Percentiles rank a stretch among this genome's conserved stretches.
phyloP scores from a whole-genome alignment of 2,797 vertebrate species.

The Eutrigla gurnardus region DNA sequence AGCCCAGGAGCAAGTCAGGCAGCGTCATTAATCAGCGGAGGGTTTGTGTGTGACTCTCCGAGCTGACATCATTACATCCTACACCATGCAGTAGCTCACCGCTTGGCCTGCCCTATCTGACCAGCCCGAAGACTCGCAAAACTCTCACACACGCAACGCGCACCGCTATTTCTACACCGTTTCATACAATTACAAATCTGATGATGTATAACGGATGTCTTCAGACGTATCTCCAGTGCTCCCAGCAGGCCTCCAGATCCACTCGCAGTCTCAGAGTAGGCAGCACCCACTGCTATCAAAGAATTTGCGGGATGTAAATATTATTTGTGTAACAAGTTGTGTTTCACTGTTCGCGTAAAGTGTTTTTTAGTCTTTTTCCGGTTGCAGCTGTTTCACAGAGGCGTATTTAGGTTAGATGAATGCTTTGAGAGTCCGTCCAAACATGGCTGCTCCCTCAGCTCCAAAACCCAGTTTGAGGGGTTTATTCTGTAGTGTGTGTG shows the following conservation, averaged over 20 bases:
- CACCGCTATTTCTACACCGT: conserved; percentile 35
- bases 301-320: conserved; percentile 40
- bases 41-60: conserved; percentile 84
- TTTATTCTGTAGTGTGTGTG: neutral
- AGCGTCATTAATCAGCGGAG: conserved; percentile 94
- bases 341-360: conserved; percentile 31
- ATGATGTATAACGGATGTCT: conserved; percentile 49
- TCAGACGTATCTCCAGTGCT: conserved; percentile 38
- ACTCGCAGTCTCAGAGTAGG: conserved; percentile 4
- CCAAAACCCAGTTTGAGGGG: conserved; percentile 21
- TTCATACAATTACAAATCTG: conserved; percentile 41
- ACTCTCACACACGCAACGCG: conserved; percentile 5
- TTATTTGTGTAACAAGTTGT: conserved; percentile 30
- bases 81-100: conserved; percentile 93
- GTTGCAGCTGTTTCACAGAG: conserved; percentile 30
- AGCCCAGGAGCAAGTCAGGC: conserved; percentile 91
- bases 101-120: conserved; percentile 80
- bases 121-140: conserved; percentile 62
- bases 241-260: conserved; percentile 25
- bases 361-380: conserved; percentile 3
- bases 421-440: conserved; percentile 58
- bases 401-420: conserved; percentile 32
- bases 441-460: conserved; percentile 47
- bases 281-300: conserved; percentile 33
- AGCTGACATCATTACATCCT: conserved; percentile 98